Percentiles rank a stretch among this genome's conserved stretches.
These are phyloP conservation scores for Pseudochirops corinnae DNA, from an alignment of 2,797 vertebrate species.

Conservation along the genomic window DNA sequence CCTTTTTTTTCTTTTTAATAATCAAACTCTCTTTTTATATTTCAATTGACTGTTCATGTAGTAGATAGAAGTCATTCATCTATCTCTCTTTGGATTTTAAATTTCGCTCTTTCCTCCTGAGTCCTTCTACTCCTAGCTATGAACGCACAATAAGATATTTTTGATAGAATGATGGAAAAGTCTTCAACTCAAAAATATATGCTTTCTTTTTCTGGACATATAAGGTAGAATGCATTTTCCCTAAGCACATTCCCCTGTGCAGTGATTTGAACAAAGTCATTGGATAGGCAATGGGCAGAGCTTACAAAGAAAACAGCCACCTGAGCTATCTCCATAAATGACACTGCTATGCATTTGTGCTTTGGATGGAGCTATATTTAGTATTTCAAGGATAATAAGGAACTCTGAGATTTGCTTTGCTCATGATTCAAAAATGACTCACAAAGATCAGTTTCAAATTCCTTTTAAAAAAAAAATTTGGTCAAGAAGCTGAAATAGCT, in stretches of 20 bases:
- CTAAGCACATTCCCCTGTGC: background rate
- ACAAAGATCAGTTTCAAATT: slow-evolving; percentile 14
- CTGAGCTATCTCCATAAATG: background rate
- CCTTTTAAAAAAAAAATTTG: slow-evolving; percentile 1
- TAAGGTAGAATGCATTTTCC: background rate
- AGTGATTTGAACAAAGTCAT: background rate
- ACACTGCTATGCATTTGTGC: background rate
- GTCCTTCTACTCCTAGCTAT: background rate
- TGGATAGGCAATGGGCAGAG: slow-evolving; percentile 1
- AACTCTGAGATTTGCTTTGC: background rate
- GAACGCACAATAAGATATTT: background rate
- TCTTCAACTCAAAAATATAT: background rate
- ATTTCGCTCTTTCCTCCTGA: background rate
- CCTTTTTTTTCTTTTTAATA: background rate
- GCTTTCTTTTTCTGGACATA: background rate
- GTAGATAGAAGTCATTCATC: background rate
- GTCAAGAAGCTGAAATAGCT: background rate
- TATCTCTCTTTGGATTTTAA: background rate
- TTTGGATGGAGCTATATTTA: background rate
- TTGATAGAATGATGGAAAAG: background rate
- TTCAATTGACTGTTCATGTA: background rate
- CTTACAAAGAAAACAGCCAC: background rate
- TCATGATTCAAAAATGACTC: slow-evolving; percentile 13
- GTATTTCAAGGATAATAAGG: background rate
- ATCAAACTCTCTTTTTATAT: background rate